Conservation (phyloP, 2,888 invertebrate genomes). For the Colletes collaris region DNA sequence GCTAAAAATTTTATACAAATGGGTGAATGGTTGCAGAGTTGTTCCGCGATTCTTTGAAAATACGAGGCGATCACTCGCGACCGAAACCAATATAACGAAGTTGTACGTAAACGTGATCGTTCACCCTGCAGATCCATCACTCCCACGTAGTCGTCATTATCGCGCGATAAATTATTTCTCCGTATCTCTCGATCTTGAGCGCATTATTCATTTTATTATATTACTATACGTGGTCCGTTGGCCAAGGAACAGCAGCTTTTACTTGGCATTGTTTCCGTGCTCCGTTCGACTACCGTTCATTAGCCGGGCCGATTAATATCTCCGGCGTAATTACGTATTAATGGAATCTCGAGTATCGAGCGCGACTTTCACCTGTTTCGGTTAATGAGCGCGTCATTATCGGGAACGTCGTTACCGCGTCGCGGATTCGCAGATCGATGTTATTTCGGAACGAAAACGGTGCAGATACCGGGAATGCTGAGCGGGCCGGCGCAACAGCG, state of each 20-base stretch:
- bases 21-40: too few relatives aligned
- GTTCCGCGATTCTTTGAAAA: too few relatives aligned
- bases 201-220: conserved; percentile 50
- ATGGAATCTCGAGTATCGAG: conserved; percentile 39
- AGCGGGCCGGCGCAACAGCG: conserved; percentile 80
- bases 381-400: conserved; percentile 34
- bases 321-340: conserved; percentile 51
- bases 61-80: too few relatives aligned
- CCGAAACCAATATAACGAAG: too few relatives aligned
- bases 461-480: conserved; percentile 81
- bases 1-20: too few relatives aligned
- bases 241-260: conserved; percentile 24
- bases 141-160: conserved; percentile 33
- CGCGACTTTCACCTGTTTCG: conserved; percentile 36
- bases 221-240: conserved; percentile 25
- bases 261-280: conserved; percentile 26
- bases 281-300: conserved; percentile 28
- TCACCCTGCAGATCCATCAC: conserved; percentile 5
- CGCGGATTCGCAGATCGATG: neutral
- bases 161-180: conserved; percentile 25
- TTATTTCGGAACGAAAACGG: conserved; percentile 5
- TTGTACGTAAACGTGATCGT: too few relatives aligned
- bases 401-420: neutral
- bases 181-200: conserved; percentile 17
- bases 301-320: conserved; percentile 49